Percentiles rank a stretch among this genome's conserved stretches.
Conservation (phyloP, 2,113 vertebrate species). For the Psilopogon haemacephalus region DNA sequence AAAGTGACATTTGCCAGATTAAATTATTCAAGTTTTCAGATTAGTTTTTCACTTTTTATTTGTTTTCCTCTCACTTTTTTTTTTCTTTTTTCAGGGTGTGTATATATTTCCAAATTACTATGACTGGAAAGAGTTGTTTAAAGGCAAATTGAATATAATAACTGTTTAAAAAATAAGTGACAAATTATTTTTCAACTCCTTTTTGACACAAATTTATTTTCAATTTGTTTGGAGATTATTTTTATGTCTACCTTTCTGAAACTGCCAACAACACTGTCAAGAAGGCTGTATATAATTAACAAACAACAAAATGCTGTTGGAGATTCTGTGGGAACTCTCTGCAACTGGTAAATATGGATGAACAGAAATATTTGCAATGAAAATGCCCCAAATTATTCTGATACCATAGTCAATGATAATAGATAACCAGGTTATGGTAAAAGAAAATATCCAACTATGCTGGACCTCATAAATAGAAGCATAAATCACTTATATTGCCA, state of each 20-base stretch:
- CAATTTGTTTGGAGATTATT: not conserved
- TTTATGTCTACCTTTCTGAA: not conserved
- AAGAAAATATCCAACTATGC: not conserved
- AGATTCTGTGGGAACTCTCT: not conserved
- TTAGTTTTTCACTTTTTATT: not conserved
- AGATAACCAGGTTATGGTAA: not conserved
- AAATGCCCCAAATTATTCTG: not conserved
- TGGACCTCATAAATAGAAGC: not conserved
- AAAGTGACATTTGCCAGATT: not conserved
- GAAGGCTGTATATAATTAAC: not conserved
- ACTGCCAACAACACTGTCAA: not conserved
- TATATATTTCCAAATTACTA: not conserved
- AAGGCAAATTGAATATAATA: not conserved
- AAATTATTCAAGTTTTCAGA: not conserved
- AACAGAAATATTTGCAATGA: not conserved
- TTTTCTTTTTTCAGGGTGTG: not conserved
- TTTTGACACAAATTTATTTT: not conserved
- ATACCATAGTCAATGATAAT: not conserved
- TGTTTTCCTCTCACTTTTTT: not conserved
- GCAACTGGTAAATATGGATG: not conserved
- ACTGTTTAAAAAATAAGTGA: not conserved
- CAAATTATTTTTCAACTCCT: not conserved
- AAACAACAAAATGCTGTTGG: not conserved
- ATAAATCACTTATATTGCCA: not conserved
- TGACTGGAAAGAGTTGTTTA: not conserved